phyloP scores from a whole-genome alignment of 2,888 invertebrate genomes.

The Branchipolynoe longqiensis region DNA sequence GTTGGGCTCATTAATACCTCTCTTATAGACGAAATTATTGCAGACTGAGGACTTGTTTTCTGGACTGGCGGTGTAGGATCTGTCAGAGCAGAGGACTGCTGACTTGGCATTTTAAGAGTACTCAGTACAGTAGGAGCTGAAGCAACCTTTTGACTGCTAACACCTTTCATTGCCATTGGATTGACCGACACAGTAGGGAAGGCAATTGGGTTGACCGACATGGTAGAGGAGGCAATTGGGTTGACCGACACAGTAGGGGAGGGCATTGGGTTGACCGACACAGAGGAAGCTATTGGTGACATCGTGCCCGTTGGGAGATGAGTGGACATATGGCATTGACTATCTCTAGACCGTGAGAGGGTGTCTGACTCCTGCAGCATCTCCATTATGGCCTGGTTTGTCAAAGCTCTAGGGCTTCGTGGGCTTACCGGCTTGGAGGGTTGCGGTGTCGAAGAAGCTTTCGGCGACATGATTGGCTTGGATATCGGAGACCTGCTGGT shows the following conservation, averaged over 20 bases:
- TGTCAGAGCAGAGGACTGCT: too few relatives aligned
- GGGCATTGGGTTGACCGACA: too few relatives aligned
- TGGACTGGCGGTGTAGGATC: too few relatives aligned
- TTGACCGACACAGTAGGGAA: neutral
- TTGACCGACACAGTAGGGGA: neutral
- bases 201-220: too few relatives aligned
- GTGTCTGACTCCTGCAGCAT: neutral
- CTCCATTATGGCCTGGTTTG: conserved; percentile 4
- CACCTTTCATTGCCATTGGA: neutral
- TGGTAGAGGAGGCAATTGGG: neutral
- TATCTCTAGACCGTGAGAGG: neutral
- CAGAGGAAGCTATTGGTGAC: too few relatives aligned
- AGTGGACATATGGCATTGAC: neutral
- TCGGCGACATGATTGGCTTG: neutral
- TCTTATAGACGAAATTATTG: too few relatives aligned
- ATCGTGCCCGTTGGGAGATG: too few relatives aligned
- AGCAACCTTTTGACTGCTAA: too few relatives aligned
- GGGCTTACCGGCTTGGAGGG: neutral
- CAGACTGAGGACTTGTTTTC: too few relatives aligned
- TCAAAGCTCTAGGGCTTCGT: neutral
- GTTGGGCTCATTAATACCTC: too few relatives aligned
- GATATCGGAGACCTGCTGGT: neutral
- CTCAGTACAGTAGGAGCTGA: too few relatives aligned
- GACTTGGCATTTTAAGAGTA: too few relatives aligned
- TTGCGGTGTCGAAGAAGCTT: neutral